phyloP scores from a whole-genome alignment of 1,140 invertebrate species.

The Panagrolaimus sp. region DNA sequence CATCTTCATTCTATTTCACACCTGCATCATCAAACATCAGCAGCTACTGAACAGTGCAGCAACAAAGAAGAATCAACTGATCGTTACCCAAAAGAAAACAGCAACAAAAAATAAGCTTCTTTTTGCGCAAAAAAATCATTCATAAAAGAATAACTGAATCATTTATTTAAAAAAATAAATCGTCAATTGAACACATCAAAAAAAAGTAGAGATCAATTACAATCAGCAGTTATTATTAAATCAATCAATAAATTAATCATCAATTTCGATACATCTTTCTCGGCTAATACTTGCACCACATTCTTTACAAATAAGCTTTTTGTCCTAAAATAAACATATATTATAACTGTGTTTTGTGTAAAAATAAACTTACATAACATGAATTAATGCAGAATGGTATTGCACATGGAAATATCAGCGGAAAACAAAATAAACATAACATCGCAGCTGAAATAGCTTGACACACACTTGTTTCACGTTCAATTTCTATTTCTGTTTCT shows the following conservation, averaged over 20 bases:
- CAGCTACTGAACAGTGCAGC: no score
- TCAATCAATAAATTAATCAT: neutral
- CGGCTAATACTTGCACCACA: neutral
- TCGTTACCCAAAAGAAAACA: no score
- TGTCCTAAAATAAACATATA: neutral
- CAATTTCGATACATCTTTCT: slow-evolving; percentile 3
- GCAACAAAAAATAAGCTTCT: no score
- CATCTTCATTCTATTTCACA: no score
- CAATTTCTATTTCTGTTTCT: neutral
- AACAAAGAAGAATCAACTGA: no score
- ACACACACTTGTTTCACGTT: neutral
- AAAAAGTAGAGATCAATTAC: neutral
- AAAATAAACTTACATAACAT: slow-evolving; percentile 9
- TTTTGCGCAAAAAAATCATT: no score
- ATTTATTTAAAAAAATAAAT: neutral
- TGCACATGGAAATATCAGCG: neutral
- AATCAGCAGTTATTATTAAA: neutral
- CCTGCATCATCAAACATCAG: no score
- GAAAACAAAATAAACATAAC: slow-evolving; percentile 1
- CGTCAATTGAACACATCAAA: neutral
- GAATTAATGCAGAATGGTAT: neutral
- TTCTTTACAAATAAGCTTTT: slow-evolving; percentile 4
- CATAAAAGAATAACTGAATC: neutral
- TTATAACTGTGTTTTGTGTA: neutral
- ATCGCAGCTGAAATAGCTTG: neutral